Percentiles rank a stretch among this genome's conserved stretches.
Conservation (phyloP, 1,140 invertebrate genomes). For the Gonioctena quinquepunctata region DNA sequence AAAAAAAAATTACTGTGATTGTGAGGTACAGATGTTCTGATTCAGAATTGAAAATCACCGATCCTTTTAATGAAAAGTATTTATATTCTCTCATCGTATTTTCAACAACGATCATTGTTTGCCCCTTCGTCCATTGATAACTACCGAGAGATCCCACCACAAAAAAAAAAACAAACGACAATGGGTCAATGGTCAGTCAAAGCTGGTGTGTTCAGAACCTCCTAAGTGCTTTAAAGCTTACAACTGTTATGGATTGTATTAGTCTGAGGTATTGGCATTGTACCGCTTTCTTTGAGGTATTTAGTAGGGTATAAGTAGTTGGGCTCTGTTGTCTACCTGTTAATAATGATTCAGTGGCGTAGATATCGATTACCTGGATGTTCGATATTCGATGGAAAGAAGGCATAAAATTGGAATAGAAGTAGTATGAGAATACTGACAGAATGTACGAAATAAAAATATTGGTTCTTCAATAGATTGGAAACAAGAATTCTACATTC, state of each 20-base stretch:
- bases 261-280: background rate
- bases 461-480: too few species aligned
- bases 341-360: background rate
- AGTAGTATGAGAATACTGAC: too few species aligned
- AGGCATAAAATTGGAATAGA: too few species aligned
- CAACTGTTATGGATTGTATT: background rate
- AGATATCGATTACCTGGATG: background rate
- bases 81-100: too few species aligned
- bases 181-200: background rate
- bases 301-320: constrained; percentile 4
- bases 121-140: background rate
- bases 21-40: too few species aligned
- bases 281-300: background rate
- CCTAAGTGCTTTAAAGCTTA: background rate
- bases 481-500: too few species aligned
- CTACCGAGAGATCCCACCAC: background rate
- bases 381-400: too few species aligned
- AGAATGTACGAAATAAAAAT: too few species aligned
- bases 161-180: background rate
- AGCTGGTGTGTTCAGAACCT: background rate
- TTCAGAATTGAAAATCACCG: too few species aligned
- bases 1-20: too few species aligned
- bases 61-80: too few species aligned
- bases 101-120: too few species aligned
- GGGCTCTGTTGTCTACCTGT: background rate